Base-by-base conservation (phyloP, 2,113 vertebrate species). In the Pachyramphus minor region DNA sequence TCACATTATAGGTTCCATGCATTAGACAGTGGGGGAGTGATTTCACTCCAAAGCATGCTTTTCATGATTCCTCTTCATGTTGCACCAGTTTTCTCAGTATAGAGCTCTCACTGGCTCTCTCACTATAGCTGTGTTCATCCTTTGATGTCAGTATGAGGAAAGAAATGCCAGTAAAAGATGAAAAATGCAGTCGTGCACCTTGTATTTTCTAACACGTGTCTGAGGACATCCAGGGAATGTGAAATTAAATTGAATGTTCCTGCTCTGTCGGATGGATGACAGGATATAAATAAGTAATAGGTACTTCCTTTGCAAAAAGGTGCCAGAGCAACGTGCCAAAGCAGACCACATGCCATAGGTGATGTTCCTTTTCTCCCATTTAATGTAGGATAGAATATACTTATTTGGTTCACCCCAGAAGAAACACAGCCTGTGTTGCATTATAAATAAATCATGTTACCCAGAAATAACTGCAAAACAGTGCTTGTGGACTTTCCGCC, bases 361-460 rank as follows among this genome's bases (percentile, higher is more conserved):
- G 41, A 53, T 58, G 12, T 33, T 82, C 33, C 9, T 91, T 59
- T 81, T 63, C n/a, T 67, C 35, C 67, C 35, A 56, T 58, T 67
- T 84, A 69, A 53, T 37, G 21, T 75, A 59, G 37, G 18, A 47
- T 31, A 62, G 28, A 84, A 68, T 45, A n/a, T 24, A 84, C 8
- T 77, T 74, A 49, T 14, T 67, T 49, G 8, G 2, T 63, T 84
- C 18, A 53, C 11, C 30, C 11, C 21, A 53, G 20, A 60, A 77
- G 60, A n/a, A 83, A 66, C 18, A 45, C 0, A 0, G 17, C 5
- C 37, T 72, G 11, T 58, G 10, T 14, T 77, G 22, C 22, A 47
- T 78, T 85, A 66, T 78, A 75, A 91, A 95, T 66, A 67, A 88
- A 95, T 31, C 31, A 44, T 12, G 9, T 81, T 69, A 69, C 20